Conservation (phyloP, 2,888 invertebrate species). For the Trachelus iudaicus region DNA sequence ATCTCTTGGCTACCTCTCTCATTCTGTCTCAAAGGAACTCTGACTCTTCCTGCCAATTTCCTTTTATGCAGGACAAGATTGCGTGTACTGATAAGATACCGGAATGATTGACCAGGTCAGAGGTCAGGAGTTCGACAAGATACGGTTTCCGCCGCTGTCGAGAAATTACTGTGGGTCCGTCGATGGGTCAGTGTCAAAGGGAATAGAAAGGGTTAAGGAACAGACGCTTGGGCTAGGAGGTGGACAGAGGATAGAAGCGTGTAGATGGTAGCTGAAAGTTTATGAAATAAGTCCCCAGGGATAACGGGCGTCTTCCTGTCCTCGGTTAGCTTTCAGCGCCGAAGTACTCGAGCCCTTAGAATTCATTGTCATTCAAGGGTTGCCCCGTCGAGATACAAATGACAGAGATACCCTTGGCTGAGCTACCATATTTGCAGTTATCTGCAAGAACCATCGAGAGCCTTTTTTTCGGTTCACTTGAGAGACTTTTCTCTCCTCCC, state of each 20-base stretch:
- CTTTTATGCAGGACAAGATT: too few relatives aligned
- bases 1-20: slow-evolving; percentile 29
- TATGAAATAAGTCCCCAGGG: slow-evolving; percentile 9
- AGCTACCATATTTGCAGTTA: slow-evolving; percentile 55
- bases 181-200: too few relatives aligned
- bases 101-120: slow-evolving; percentile 61
- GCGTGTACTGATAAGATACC: slow-evolving; percentile 36
- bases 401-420: slow-evolving; percentile 45
- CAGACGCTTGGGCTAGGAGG: too few relatives aligned
- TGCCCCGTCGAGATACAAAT: slow-evolving; percentile 55
- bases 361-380: slow-evolving; percentile 46
- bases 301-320: slow-evolving; percentile 14
- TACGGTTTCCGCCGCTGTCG: too few relatives aligned
- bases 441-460: slow-evolving; percentile 45
- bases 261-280: too few relatives aligned
- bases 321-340: slow-evolving; percentile 20
- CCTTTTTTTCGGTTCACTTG: slow-evolving; percentile 32
- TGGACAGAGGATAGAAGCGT: too few relatives aligned
- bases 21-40: slow-evolving; percentile 13
- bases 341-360: slow-evolving; percentile 11
- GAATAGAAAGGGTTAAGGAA: too few relatives aligned
- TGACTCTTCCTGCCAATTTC: slow-evolving; percentile 6
- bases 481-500: slow-evolving; percentile 17
- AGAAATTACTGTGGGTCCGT: too few relatives aligned
- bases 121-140: slow-evolving; percentile 5